A percentile compares a stretch with the other conserved stretches of the same genome.
phyloP scores from a whole-genome alignment of 1,140 invertebrate genomes.

The Maniola jurtina region DNA sequence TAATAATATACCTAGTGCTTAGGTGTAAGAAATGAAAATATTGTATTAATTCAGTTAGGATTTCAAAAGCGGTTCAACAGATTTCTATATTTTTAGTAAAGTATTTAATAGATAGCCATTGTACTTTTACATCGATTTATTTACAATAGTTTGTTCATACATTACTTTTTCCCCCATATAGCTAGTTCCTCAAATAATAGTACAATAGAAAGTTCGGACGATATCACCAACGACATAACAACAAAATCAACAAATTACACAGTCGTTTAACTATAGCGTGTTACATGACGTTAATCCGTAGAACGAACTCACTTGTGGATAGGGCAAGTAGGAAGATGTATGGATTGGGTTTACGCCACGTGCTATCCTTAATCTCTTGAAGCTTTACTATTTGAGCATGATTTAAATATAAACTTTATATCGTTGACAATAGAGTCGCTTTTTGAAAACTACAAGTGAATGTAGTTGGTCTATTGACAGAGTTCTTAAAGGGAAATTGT shows the following conservation, averaged over 20 bases:
- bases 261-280: constrained; percentile 1
- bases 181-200: not conserved
- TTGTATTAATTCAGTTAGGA: too few species aligned
- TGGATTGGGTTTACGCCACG: constrained; percentile 10
- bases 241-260: constrained; percentile 13
- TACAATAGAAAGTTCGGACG: not conserved
- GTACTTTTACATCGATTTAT: too few species aligned
- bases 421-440: not conserved
- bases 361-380: constrained; percentile 9
- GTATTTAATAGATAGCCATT: too few species aligned
- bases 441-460: not conserved
- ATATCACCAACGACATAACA: not conserved
- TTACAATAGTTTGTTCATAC: too few species aligned
- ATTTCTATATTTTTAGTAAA: too few species aligned
- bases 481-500: constrained; percentile 11
- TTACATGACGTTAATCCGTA: constrained; percentile 11
- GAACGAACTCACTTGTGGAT: constrained; percentile 10
- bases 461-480: constrained; percentile 9
- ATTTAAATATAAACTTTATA: not conserved
- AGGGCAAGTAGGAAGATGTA: constrained; percentile 12
- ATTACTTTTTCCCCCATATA: too few species aligned
- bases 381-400: not conserved
- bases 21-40: too few species aligned
- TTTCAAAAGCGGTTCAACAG: too few species aligned
- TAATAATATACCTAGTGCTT: too few species aligned